Conservation (phyloP, 2,888 invertebrate genomes). For the Oxytorus armatus region DNA sequence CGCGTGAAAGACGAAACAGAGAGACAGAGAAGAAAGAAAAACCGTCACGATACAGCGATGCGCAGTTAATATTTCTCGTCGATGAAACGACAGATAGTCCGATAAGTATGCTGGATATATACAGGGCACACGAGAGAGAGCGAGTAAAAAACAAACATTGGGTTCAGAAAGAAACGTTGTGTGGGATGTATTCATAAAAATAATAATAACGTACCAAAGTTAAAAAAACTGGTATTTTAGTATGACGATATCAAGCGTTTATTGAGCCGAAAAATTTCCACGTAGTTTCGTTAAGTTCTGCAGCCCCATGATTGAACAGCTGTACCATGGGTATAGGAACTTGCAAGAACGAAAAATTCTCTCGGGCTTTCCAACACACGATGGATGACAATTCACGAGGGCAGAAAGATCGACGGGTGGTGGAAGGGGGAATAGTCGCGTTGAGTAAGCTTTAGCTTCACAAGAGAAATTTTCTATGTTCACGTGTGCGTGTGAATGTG, state of each 20-base stretch:
- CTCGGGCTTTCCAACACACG: slow-evolving; percentile 49
- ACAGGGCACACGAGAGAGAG: slow-evolving; percentile 30
- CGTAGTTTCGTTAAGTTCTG: not conserved
- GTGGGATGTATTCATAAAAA: slow-evolving; percentile 6
- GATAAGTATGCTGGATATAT: no score
- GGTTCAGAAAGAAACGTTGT: slow-evolving; percentile 20
- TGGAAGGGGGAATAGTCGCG: slow-evolving; percentile 4
- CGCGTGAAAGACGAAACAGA: not conserved
- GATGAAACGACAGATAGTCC: slow-evolving; percentile 55
- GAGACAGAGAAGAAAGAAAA: slow-evolving; percentile 50
- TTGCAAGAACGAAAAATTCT: slow-evolving; percentile 40
- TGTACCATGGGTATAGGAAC: slow-evolving; percentile 35
- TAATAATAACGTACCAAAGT: not conserved
- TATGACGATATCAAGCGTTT: not conserved
- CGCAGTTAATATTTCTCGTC: slow-evolving; percentile 76
- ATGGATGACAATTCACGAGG: slow-evolving; percentile 51
- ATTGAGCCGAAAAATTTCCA: not conserved
- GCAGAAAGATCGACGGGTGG: slow-evolving; percentile 10
- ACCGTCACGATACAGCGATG: slow-evolving; percentile 70
- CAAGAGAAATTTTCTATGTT: slow-evolving; percentile 24
- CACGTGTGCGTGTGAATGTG: not conserved
- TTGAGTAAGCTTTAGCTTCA: slow-evolving; percentile 37
- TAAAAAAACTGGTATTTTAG: slow-evolving; percentile 4
- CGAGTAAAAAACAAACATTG: slow-evolving; percentile 58
- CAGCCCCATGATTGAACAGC: slow-evolving; percentile 32